Evolutionary conservation across 2,888 invertebrate genomes (phyloP).

Genomic region (Mimumesa dahlbomi): DNA sequence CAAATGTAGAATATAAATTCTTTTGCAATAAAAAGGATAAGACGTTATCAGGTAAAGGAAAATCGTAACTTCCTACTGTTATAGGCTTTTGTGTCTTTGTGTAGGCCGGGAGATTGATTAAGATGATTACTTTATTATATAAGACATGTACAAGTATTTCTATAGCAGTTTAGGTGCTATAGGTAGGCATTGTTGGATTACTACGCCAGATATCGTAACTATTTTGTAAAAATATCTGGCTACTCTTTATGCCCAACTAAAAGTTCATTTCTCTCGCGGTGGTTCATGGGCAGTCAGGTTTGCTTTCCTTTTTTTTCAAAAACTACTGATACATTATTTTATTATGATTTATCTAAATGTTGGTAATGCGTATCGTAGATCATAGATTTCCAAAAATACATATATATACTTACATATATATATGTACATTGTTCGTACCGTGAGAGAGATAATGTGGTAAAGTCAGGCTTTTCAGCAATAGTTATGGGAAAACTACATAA

Average conservation of each 20-base stretch:
- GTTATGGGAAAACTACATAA: constrained; percentile 25
- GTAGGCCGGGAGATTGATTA: constrained; percentile 47
- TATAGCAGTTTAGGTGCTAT: constrained; percentile 61
- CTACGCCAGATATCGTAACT: constrained; percentile 44
- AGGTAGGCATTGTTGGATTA: constrained; percentile 58
- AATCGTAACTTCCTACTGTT: constrained; percentile 54
- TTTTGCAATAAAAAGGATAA: constrained; percentile 58
- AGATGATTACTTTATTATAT: constrained; percentile 57
- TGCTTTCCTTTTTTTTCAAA: background rate
- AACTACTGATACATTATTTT: no score
- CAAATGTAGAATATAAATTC: constrained; percentile 62
- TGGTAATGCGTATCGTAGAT: background rate
- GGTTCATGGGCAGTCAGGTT: no score
- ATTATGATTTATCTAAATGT: background rate
- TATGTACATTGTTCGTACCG: constrained; percentile 23
- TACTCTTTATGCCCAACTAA: constrained; percentile 10
- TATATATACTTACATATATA: no score
- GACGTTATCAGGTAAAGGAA: constrained; percentile 34
- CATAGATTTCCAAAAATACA: constrained; percentile 12
- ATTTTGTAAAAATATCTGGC: constrained; percentile 43
- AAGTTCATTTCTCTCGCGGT: constrained; percentile 28
- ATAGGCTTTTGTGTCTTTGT: constrained; percentile 58
- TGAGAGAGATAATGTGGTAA: constrained; percentile 22
- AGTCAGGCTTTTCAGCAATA: constrained; percentile 41
- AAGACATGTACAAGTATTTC: constrained; percentile 51